Conservation (phyloP, 2,797 vertebrate species). For the Florisuga fusca region DNA sequence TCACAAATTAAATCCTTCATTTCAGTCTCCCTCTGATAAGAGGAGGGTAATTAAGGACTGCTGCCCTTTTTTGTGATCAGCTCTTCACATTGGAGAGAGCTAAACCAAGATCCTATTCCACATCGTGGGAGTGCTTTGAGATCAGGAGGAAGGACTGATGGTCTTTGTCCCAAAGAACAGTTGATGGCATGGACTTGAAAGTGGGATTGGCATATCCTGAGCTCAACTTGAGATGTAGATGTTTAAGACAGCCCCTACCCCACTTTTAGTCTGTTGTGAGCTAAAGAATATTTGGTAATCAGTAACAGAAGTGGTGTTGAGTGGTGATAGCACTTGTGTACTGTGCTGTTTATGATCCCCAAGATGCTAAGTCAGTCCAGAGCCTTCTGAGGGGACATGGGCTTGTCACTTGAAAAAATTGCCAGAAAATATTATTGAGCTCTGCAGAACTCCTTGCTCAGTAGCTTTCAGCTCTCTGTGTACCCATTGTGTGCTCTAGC, state of each 20-base stretch:
- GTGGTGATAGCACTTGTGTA: accelerated
- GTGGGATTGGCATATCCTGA: not conserved
- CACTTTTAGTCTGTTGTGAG: not conserved
- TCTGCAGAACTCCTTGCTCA: accelerated
- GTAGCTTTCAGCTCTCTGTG: not conserved
- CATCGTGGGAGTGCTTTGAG: not conserved
- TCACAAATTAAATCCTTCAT: not conserved
- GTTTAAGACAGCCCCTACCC: not conserved
- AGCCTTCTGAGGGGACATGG: accelerated
- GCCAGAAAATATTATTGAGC: not conserved
- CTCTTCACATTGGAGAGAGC: not conserved
- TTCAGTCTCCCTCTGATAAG: not conserved
- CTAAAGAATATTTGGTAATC: not conserved
- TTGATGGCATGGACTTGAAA: not conserved
- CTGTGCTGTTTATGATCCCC: accelerated
- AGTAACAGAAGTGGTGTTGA: not conserved
- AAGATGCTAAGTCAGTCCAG: not conserved
- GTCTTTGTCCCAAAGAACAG: not conserved
- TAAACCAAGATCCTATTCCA: not conserved
- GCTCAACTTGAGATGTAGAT: not conserved
- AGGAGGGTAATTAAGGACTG: not conserved
- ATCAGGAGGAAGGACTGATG: not conserved
- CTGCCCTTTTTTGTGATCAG: not conserved
- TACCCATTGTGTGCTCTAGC: not conserved
- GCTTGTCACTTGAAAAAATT: not conserved